Evolutionary conservation across 1,140 invertebrate species (phyloP).

Genomic region (Leptinotarsa undecemlineata): DNA sequence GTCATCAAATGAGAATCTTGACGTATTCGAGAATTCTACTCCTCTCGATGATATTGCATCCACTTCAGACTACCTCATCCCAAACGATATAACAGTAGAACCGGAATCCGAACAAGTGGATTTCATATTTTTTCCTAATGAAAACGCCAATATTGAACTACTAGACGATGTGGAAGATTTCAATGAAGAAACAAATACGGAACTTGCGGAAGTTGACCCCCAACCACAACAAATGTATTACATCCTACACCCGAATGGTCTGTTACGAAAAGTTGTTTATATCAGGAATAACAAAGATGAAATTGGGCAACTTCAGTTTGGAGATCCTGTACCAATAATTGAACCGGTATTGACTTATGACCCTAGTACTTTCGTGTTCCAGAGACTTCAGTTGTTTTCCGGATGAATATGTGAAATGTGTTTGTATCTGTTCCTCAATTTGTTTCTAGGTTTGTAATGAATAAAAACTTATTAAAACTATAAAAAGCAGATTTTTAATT

Average conservation of each 20-base stretch:
- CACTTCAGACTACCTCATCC: not conserved
- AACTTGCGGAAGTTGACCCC: not conserved
- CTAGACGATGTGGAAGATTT: not conserved
- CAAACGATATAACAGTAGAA: slow-evolving; percentile 4
- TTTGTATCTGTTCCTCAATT: not conserved
- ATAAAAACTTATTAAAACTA: too few species aligned
- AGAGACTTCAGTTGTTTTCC: slow-evolving; percentile 32
- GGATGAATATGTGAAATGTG: not conserved
- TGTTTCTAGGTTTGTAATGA: not conserved
- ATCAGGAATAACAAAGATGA: slow-evolving; percentile 57
- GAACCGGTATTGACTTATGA: slow-evolving; percentile 61
- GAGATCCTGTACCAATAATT: slow-evolving; percentile 59
- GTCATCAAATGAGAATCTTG: too few species aligned
- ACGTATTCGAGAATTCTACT: not conserved
- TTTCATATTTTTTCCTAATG: not conserved
- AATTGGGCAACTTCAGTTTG: slow-evolving; percentile 59
- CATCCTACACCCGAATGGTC: slow-evolving; percentile 53
- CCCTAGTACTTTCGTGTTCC: slow-evolving; percentile 19
- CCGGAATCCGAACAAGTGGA: slow-evolving; percentile 12
- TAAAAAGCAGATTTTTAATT: too few species aligned
- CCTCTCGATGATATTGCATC: not conserved
- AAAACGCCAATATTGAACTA: not conserved
- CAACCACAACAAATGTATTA: not conserved
- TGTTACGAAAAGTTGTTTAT: slow-evolving; percentile 58
- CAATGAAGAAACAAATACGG: not conserved